A percentile compares a stretch with the other conserved stretches of the same genome.
Conservation (phyloP, 2,113 vertebrate genomes). For the Heloderma charlesbogerti region DNA sequence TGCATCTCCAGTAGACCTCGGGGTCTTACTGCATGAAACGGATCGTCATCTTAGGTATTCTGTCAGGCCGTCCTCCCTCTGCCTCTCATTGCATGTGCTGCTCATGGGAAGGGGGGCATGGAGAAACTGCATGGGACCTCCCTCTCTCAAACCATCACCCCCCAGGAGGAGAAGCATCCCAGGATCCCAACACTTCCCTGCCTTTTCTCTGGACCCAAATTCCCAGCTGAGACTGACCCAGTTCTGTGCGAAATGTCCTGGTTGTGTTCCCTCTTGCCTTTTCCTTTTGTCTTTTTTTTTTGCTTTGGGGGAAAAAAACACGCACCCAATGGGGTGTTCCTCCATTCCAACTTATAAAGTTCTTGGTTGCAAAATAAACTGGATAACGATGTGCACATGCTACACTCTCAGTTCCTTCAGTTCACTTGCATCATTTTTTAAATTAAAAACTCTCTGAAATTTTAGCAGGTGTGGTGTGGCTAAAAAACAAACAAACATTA, state of each 20-base stretch:
- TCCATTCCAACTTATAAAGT: slow-evolving; percentile 77
- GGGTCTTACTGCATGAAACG: slow-evolving; percentile 52
- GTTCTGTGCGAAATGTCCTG: not conserved
- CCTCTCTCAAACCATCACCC: not conserved
- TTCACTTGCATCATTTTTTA: too few relatives aligned
- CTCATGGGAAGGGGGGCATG: not conserved
- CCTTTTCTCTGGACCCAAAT: not conserved
- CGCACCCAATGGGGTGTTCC: slow-evolving; percentile 53
- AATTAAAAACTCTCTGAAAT: too few relatives aligned
- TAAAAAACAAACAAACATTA: too few relatives aligned
- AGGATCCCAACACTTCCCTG: fast-evolving
- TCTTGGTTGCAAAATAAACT: too few relatives aligned
- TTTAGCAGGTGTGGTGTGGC: too few relatives aligned
- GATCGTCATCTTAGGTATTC: slow-evolving; percentile 34
- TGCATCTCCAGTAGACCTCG: slow-evolving; percentile 21
- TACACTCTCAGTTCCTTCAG: too few relatives aligned
- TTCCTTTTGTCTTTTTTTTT: not conserved
- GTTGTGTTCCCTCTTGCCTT: slow-evolving; percentile 49
- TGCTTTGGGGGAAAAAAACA: not conserved
- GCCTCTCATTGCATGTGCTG: not conserved
- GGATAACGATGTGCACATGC: too few relatives aligned
- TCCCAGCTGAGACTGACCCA: not conserved
- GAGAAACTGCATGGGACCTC: slow-evolving; percentile 26
- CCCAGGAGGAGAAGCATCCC: not conserved
- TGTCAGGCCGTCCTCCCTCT: slow-evolving; percentile 4